Evolutionary conservation across 2,797 vertebrate species (phyloP).

Genomic region (Octomys mimax): DNA sequence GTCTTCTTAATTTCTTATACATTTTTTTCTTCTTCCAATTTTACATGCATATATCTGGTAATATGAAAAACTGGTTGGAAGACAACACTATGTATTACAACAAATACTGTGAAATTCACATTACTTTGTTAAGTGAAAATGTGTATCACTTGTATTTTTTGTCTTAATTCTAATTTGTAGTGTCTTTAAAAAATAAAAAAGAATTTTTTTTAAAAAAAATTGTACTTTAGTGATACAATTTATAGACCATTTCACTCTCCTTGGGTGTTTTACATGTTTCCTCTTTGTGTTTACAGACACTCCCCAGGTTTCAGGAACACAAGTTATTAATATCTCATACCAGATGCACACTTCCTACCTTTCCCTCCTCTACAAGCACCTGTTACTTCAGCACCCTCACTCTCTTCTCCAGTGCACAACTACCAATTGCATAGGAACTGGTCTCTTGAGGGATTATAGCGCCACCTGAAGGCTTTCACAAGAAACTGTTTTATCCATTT

Average conservation of each 20-base stretch:
- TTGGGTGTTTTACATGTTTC: not conserved
- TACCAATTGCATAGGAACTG: not conserved
- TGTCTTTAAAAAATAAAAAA: no score
- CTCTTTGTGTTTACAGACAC: constrained; percentile 22
- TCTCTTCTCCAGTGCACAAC: not conserved
- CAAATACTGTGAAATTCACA: no score
- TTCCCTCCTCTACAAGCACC: not conserved
- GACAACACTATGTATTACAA: no score
- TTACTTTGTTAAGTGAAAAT: no score
- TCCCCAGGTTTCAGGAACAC: not conserved
- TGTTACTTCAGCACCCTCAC: not conserved
- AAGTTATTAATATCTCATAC: not conserved
- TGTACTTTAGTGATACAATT: not conserved
- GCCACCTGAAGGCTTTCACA: constrained; percentile 57
- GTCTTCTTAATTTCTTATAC: no score
- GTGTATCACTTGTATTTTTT: no score
- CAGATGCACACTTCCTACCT: not conserved
- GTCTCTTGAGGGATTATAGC: constrained; percentile 51
- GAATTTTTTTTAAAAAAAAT: not conserved
- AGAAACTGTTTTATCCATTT: not conserved
- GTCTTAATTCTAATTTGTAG: no score
- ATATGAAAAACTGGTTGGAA: no score
- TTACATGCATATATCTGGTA: no score
- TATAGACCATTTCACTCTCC: not conserved
- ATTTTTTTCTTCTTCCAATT: no score